Evolutionary conservation across 2,797 vertebrate species (phyloP).

Genomic region (Margarornis squamiger): DNA sequence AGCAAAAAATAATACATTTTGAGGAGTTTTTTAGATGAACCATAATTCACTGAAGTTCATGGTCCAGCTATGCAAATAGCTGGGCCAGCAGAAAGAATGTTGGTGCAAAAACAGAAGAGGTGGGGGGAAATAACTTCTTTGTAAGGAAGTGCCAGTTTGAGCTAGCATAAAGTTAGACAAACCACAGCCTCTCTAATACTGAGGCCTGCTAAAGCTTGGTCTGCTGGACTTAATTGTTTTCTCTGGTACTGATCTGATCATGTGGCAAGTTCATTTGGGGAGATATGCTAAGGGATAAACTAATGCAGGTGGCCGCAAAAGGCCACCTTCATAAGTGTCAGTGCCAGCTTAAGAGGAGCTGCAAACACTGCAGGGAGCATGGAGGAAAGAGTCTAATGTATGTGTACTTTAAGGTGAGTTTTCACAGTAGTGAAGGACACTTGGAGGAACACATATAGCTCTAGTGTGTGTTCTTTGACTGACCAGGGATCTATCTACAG

Average conservation of each 20-base stretch:
- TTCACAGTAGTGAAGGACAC: neutral
- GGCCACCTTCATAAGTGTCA: rapidly evolving
- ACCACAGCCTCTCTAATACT: neutral
- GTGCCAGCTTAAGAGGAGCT: neutral
- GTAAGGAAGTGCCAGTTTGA: neutral
- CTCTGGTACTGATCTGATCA: neutral
- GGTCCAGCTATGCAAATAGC: neutral
- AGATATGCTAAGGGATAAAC: neutral
- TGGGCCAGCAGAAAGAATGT: neutral
- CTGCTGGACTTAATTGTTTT: neutral
- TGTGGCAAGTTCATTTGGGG: neutral
- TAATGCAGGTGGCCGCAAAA: neutral
- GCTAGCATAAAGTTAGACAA: neutral
- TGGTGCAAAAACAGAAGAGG: neutral
- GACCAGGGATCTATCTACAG: neutral
- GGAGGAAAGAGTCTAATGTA: neutral
- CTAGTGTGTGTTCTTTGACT: neutral
- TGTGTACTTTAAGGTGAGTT: neutral
- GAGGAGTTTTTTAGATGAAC: neutral
- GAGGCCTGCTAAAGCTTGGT: neutral
- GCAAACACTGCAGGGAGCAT: neutral
- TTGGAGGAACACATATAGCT: neutral
- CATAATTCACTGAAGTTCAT: neutral
- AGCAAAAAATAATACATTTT: neutral
- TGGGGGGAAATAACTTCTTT: neutral